Conservation (phyloP, 2,888 invertebrate genomes). For the Dioctria linearis region DNA sequence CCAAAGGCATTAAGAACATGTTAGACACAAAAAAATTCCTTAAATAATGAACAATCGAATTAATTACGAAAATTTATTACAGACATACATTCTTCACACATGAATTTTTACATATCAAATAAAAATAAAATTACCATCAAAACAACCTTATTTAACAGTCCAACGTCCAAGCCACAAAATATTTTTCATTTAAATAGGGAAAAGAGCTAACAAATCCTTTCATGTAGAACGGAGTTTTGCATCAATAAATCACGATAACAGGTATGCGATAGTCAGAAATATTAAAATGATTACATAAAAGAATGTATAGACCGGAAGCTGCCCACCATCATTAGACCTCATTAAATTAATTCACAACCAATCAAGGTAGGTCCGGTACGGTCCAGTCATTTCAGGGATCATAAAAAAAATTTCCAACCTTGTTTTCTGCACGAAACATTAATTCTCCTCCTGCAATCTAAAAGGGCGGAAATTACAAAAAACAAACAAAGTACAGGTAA, state of each 20-base stretch:
- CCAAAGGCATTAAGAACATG: too few species aligned
- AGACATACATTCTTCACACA: too few species aligned
- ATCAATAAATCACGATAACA: neutral
- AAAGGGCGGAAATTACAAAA: too few species aligned
- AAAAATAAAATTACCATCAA: too few species aligned
- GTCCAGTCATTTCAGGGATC: neutral
- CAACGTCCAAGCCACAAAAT: too few species aligned
- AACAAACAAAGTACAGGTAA: neutral
- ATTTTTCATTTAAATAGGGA: too few species aligned
- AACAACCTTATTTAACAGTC: too few species aligned
- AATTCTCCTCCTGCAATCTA: neutral
- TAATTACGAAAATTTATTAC: too few species aligned
- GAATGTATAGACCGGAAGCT: neutral
- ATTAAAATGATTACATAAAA: neutral
- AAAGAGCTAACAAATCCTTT: too few species aligned
- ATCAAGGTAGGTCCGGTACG: neutral
- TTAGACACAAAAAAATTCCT: too few species aligned
- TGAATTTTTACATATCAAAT: too few species aligned
- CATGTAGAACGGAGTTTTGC: neutral
- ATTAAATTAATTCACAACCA: neutral
- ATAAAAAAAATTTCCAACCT: neutral
- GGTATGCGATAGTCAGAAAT: neutral
- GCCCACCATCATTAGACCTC: neutral
- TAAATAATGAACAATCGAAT: too few species aligned
- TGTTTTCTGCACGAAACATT: neutral